Base-by-base conservation (phyloP, 2,113 vertebrate species). In the Engystomops pustulosus region DNA sequence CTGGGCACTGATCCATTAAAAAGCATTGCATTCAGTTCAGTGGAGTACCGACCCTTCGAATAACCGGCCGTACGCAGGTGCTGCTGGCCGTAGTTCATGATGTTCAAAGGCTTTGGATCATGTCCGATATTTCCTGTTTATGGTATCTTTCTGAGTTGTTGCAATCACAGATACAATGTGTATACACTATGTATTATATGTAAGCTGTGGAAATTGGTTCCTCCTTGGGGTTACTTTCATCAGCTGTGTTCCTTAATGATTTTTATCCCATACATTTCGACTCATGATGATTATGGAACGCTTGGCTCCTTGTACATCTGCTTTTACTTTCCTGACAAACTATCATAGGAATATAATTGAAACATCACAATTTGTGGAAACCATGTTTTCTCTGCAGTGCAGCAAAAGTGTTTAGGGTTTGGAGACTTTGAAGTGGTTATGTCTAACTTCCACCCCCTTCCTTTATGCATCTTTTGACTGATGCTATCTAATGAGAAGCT, bases 261-360 rank as follows among this genome's bases (percentile, higher is more conserved):
- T 81, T 81, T 71, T 71, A 5, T 25, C 41, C 45, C n/a, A 5
- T 53, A 53, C 10, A 27, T 53, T 69, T 55, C 27, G 68, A 30
- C 72, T 67, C 53, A 11, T 69, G 41, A 41, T 77, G 44, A 20
- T 68, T 77, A 69, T 25, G 32, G 12, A 65, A 60, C 45, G 38
- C 32, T 55, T 78, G 72, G 45, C 44, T 38, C 38, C 45, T 32
- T 55, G 60, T 68, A 78, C 72, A 84, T 84, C 58, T 84, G 72
- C 62, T 77, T 84, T 84, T 55, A 58, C 72, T 78, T 84, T 84
- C 65, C 60, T 18, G 32, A 78, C 45, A 84, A 51, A 84, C 44
- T 82, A 55, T 71, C 68, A 58, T 51, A 38, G 49, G 34, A 71
- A 72, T 58, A 55, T 51, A 82, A 82, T 44, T 27, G 20, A 30